Percentiles rank a stretch among this genome's conserved stretches.
Conservation (phyloP, 1,140 invertebrate genomes). For the Thalassaphorura encarpata region DNA sequence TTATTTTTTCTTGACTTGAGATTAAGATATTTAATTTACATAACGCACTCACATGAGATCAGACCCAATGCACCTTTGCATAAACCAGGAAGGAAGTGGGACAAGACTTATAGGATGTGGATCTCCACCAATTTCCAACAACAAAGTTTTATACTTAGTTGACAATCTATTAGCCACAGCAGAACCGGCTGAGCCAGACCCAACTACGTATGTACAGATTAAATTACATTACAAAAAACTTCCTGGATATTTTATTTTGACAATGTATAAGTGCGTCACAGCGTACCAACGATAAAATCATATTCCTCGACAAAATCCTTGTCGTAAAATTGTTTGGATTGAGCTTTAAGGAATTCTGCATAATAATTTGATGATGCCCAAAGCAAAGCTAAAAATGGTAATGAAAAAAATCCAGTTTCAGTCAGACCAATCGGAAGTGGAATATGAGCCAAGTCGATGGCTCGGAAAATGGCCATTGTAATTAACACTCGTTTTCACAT, state of each 20-base stretch:
- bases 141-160: neutral
- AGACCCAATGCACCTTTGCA: neutral
- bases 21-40: neutral
- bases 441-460: neutral
- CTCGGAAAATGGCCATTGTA: no score
- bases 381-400: slow-evolving; percentile 8
- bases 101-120: neutral
- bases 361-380: slow-evolving; percentile 14
- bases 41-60: neutral
- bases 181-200: slow-evolving; percentile 9
- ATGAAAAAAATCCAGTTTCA: slow-evolving; percentile 3
- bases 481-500: no score
- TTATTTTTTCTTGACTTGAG: neutral
- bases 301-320: neutral
- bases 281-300: slow-evolving; percentile 11
- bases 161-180: slow-evolving; percentile 15
- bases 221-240: neutral
- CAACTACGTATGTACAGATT: neutral
- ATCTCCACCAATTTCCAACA: slow-evolving; percentile 8
- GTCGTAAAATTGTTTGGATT: slow-evolving; percentile 11
- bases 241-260: neutral
- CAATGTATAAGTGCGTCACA: neutral
- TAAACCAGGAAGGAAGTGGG: neutral
- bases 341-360: slow-evolving; percentile 12
- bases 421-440: neutral